Conservation (phyloP, 2,113 vertebrate species). For the Nestor notabilis region DNA sequence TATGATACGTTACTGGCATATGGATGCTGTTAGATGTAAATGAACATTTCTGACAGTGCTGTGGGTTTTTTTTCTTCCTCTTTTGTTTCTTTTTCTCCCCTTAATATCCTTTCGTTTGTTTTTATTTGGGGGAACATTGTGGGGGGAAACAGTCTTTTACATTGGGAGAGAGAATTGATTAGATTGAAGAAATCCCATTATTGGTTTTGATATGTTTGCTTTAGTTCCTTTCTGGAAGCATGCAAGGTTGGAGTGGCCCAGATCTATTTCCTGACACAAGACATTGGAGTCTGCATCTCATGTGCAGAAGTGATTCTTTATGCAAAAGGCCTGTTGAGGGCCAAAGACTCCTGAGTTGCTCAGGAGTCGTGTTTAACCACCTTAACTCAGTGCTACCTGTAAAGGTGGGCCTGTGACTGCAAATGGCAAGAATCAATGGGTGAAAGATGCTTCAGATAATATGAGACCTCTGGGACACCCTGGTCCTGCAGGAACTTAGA, state of each 20-base stretch:
- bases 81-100: not conserved
- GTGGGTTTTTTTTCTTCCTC: not conserved
- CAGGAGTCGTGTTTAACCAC: not conserved
- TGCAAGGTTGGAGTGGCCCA: not conserved
- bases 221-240: not conserved
- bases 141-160: not conserved
- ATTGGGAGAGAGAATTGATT: not conserved
- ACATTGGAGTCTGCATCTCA: not conserved
- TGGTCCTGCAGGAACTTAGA: not conserved
- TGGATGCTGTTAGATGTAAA: not conserved
- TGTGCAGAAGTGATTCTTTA: not conserved
- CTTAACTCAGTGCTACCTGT: not conserved
- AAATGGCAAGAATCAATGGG: not conserved
- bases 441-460: not conserved
- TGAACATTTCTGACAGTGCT: not conserved
- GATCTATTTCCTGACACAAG: not conserved
- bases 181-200: not conserved
- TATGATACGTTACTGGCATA: not conserved
- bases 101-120: not conserved
- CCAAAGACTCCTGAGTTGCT: not conserved
- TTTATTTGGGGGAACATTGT: not conserved
- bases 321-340: not conserved
- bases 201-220: not conserved
- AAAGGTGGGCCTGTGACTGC: not conserved
- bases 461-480: no score